phyloP scores from a whole-genome alignment of 2,113 vertebrate species.

The Podarcis cretensis region DNA sequence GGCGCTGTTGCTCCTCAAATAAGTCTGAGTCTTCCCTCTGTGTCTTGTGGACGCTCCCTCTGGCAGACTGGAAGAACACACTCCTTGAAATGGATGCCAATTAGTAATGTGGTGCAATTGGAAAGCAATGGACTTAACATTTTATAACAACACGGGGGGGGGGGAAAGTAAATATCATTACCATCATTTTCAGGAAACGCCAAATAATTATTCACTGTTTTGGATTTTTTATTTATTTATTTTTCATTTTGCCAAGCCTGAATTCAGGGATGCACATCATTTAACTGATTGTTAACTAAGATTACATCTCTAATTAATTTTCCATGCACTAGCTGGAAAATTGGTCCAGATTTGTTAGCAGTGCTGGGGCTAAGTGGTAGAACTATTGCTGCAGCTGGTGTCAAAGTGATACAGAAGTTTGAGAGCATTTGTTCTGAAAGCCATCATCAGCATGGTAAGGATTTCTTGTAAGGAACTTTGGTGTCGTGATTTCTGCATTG shows the following conservation, averaged over 20 bases:
- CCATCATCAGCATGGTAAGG: not conserved
- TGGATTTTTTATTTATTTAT: not conserved
- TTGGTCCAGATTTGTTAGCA: slow-evolving; percentile 28
- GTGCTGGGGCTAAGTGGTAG: slow-evolving; percentile 1
- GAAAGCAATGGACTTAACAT: not conserved
- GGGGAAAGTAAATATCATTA: not conserved
- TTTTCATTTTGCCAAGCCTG: slow-evolving; percentile 14
- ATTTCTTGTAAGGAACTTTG: not conserved
- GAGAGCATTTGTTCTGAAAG: not conserved
- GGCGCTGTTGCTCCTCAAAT: not conserved
- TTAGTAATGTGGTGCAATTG: not conserved
- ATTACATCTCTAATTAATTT: slow-evolving; percentile 41
- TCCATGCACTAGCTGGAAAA: not conserved
- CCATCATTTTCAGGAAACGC: slow-evolving; percentile 3
- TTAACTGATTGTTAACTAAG: slow-evolving; percentile 14
- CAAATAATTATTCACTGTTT: not conserved
- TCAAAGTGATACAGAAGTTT: slow-evolving; percentile 15
- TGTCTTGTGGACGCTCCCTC: not conserved
- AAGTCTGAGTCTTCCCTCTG: not conserved
- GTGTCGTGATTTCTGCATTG: not conserved
- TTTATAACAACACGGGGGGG: slow-evolving; percentile 13
- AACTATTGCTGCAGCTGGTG: fast-evolving
- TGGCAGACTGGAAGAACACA: not conserved
- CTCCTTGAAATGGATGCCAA: slow-evolving; percentile 1
- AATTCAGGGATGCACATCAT: slow-evolving; percentile 30